Evolutionary conservation across 2,113 vertebrate species (phyloP).

Genomic region (Murina feae): DNA sequence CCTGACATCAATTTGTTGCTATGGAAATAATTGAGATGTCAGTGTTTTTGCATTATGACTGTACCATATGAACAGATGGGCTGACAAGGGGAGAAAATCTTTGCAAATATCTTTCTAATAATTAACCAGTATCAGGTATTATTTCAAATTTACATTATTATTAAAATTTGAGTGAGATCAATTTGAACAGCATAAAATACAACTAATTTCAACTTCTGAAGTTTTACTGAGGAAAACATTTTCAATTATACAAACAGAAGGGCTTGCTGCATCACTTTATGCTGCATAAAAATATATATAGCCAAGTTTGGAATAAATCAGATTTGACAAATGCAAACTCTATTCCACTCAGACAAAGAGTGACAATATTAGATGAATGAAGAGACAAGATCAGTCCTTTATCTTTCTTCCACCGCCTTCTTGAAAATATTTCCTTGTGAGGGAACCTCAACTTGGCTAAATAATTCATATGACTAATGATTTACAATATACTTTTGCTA

Average conservation of each 20-base stretch:
- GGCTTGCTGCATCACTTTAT: not conserved
- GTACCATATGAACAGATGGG: conserved; percentile 67
- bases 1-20: conserved; percentile 75
- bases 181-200: not conserved
- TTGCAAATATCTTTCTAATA: conserved; percentile 63
- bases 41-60: conserved; percentile 67
- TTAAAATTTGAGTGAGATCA: conserved; percentile 11
- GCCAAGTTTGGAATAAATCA: conserved; percentile 16
- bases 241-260: conserved; percentile 10
- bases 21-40: conserved; percentile 77
- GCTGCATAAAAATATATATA: conserved; percentile 23
- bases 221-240: conserved; percentile 16
- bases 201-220: not conserved
- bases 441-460: not conserved
- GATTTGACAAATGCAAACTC: not conserved
- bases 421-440: accelerated
- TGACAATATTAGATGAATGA: not conserved
- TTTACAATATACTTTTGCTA: conserved; percentile 7
- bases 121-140: conserved; percentile 48
- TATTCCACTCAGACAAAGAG: not conserved
- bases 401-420: not conserved
- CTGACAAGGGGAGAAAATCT: conserved; percentile 41
- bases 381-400: not conserved
- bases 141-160: conserved; percentile 51
- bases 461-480: not conserved